A percentile compares a stretch with the other conserved stretches of the same genome.
Evolutionary conservation across 2,888 invertebrate species (phyloP).

Genomic region (Callimorpha dominula): DNA sequence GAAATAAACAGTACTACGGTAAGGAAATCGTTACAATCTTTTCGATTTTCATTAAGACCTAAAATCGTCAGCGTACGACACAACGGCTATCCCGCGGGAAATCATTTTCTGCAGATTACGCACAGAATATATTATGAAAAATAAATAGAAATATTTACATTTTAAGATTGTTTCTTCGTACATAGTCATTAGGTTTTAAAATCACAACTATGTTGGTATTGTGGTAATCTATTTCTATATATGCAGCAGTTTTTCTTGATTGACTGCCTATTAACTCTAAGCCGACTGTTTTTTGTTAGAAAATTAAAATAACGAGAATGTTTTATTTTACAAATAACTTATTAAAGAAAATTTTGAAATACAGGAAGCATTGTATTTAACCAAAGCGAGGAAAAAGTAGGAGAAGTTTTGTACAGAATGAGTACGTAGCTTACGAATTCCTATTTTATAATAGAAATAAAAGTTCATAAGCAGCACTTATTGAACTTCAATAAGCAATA

Average conservation of each 20-base stretch:
- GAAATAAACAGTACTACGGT: background rate
- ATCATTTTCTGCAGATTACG: constrained; percentile 21
- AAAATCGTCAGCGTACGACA: constrained; percentile 19
- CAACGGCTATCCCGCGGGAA: constrained; percentile 24
- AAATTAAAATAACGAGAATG: background rate
- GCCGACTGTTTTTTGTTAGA: background rate
- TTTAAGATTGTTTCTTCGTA: constrained; percentile 6
- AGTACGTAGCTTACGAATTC: background rate
- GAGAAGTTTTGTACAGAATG: background rate
- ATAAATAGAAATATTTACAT: constrained; percentile 21
- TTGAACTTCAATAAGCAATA: background rate
- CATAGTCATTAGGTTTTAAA: background rate
- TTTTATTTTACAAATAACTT: background rate
- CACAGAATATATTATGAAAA: constrained; percentile 10
- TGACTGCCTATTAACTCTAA: background rate
- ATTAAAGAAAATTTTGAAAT: background rate
- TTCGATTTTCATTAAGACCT: constrained; percentile 15
- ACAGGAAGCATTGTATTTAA: background rate
- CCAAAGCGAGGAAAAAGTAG: background rate
- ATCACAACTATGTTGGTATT: background rate
- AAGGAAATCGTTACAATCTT: constrained; percentile 1
- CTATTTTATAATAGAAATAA: background rate
- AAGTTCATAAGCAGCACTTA: background rate
- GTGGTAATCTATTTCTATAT: background rate
- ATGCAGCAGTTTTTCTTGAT: background rate